Percentiles rank a stretch among this genome's conserved stretches.
phyloP scores from a whole-genome alignment of 2,113 vertebrate species.

The Callithrix jacchus region DNA sequence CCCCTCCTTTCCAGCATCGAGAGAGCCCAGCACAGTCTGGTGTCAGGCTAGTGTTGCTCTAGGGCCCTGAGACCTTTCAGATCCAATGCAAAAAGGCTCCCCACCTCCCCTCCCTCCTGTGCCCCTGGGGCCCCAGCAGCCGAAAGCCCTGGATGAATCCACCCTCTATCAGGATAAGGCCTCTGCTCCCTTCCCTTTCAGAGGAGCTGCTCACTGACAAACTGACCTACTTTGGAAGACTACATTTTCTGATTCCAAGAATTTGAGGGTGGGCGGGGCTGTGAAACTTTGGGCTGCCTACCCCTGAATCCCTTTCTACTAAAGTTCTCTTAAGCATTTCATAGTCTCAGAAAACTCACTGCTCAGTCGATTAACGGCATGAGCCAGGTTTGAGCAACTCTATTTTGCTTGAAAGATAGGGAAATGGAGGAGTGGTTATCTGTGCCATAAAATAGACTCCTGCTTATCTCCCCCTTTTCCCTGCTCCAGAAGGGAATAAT shows the following conservation, averaged over 20 bases:
- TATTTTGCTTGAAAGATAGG: background rate
- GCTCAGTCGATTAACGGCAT: background rate
- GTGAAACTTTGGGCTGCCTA: slow-evolving; percentile 64
- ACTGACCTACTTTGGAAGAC: slow-evolving; percentile 77
- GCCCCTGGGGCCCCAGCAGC: slow-evolving; percentile 18
- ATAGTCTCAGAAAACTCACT: slow-evolving; percentile 25
- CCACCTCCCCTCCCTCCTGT: background rate
- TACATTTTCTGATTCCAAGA: slow-evolving; percentile 75
- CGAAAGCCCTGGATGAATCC: slow-evolving; percentile 35
- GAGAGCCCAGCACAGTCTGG: background rate
- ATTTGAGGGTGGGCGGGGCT: slow-evolving; percentile 66
- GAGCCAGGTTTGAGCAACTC: background rate
- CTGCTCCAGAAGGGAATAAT: background rate
- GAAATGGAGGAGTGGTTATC: background rate
- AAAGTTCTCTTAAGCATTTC: slow-evolving; percentile 54
- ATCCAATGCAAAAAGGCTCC: slow-evolving; percentile 29
- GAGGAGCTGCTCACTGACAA: slow-evolving; percentile 52
- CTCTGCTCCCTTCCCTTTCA: slow-evolving; percentile 62
- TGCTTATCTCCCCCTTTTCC: background rate
- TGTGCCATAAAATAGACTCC: background rate
- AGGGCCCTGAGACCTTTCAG: slow-evolving; percentile 13
- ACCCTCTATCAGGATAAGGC: slow-evolving; percentile 67
- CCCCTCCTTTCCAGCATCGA: background rate
- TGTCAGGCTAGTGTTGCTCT: background rate
- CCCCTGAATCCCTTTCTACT: slow-evolving; percentile 26